These are phyloP conservation scores for Corbicula japonica DNA, from an alignment of 2,888 invertebrate genomes.

Conservation along the genomic window DNA sequence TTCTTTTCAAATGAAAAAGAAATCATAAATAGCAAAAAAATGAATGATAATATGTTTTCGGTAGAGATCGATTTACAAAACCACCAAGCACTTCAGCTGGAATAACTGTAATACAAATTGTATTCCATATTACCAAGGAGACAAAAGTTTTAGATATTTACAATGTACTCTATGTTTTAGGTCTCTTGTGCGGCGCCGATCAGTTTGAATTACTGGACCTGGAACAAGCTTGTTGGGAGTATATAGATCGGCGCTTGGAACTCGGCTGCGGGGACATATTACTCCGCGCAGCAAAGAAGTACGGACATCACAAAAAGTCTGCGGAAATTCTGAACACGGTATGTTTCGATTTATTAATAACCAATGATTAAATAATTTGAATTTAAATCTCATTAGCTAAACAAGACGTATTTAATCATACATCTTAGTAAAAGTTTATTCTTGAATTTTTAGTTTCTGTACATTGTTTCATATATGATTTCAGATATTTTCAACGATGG, in stretches of 20 bases:
- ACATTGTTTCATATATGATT: no score
- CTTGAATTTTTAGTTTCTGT: no score
- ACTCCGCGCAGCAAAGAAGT: conserved; percentile 28
- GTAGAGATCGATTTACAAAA: background rate
- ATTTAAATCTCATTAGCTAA: no score
- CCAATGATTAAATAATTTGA: no score
- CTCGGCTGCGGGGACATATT: conserved; percentile 29
- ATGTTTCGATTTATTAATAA: no score
- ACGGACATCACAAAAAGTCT: conserved; percentile 34
- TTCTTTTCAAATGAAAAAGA: background rate
- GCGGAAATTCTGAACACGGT: conserved; percentile 36
- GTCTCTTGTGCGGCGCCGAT: conserved; percentile 49
- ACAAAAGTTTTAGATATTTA: background rate
- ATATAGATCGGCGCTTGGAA: conserved; percentile 43
- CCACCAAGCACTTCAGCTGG: background rate
- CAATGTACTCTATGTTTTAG: conserved; percentile 26
- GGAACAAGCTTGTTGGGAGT: conserved; percentile 50
- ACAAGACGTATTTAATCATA: no score
- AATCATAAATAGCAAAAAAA: background rate
- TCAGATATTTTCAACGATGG: no score
- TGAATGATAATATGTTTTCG: background rate
- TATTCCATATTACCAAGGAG: conserved; percentile 12
- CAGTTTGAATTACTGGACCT: conserved; percentile 49
- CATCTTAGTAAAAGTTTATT: no score
- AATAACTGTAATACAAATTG: background rate